Percentiles rank a stretch among this genome's conserved stretches.
Conservation (phyloP, 2,797 vertebrate genomes). For the Buceros bicornis region DNA sequence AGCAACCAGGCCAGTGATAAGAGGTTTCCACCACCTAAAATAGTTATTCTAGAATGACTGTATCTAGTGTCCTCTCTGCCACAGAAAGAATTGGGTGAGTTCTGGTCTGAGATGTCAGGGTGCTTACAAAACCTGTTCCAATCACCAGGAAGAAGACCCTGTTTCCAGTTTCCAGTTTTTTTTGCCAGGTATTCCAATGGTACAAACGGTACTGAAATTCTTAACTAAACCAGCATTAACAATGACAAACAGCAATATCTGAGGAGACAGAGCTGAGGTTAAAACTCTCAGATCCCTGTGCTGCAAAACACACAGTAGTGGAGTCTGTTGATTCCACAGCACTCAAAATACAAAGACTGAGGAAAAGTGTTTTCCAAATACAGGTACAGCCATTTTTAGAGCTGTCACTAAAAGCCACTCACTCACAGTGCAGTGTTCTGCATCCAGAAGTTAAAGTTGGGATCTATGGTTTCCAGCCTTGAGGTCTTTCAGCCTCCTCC, state of each 20-base stretch:
- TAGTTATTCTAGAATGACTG: not conserved
- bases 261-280: not conserved
- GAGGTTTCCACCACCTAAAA: not conserved
- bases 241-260: not conserved
- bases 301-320: not conserved
- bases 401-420: not conserved
- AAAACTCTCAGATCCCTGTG: not conserved
- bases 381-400: not conserved
- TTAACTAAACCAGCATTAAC: not conserved
- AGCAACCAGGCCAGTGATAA: rapidly evolving
- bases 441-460: not conserved
- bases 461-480: not conserved
- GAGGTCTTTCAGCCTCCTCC: not conserved
- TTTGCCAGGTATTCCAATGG: not conserved
- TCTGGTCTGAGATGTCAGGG: not conserved
- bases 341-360: not conserved
- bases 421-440: not conserved
- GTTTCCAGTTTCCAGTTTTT: not conserved
- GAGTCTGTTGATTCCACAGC: not conserved
- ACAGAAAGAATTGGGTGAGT: not conserved
- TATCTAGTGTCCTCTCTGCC: not conserved
- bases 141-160: not conserved
- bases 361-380: not conserved
- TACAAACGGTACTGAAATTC: not conserved
- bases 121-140: not conserved